Evolutionary conservation across 2,797 vertebrate genomes (phyloP).

Genomic region (Myotis findleyi): DNA sequence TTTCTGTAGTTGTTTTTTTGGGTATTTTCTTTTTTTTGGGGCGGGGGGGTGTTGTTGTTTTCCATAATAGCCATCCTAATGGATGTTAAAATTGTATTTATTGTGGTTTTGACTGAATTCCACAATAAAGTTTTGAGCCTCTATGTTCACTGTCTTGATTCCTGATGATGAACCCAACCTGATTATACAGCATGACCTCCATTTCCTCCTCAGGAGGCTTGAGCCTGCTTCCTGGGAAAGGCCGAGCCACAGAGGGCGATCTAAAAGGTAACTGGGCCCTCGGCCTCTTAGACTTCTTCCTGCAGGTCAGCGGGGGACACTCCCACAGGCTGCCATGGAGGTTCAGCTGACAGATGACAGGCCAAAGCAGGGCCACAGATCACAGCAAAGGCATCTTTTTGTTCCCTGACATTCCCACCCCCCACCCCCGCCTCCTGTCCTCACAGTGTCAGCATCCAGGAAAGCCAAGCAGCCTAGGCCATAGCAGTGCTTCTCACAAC

Average conservation of each 20-base stretch:
- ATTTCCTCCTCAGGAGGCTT: conserved; percentile 49
- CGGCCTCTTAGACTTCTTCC: conserved; percentile 72
- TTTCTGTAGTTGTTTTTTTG: not conserved
- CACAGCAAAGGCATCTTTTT: not conserved
- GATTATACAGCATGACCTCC: not conserved
- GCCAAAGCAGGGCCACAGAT: not conserved
- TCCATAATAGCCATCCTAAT: not conserved
- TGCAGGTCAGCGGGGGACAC: conserved; percentile 75
- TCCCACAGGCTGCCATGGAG: conserved; percentile 53
- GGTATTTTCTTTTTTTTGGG: too few species aligned
- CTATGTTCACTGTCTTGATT: not conserved
- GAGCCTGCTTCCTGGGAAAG: conserved; percentile 66
- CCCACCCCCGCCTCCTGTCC: not conserved
- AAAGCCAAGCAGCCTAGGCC: not conserved
- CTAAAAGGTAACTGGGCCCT: not conserved
- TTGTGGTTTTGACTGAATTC: conserved; percentile 38
- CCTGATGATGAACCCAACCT: not conserved
- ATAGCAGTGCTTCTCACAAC: not conserved
- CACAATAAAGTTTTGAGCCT: not conserved
- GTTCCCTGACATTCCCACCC: not conserved
- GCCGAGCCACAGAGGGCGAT: not conserved
- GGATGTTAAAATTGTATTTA: not conserved
- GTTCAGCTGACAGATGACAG: not conserved
- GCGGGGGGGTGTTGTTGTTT: not conserved
- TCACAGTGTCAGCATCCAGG: not conserved